Base-by-base conservation (phyloP, 2,888 invertebrate genomes). In the Volucella inanis region DNA sequence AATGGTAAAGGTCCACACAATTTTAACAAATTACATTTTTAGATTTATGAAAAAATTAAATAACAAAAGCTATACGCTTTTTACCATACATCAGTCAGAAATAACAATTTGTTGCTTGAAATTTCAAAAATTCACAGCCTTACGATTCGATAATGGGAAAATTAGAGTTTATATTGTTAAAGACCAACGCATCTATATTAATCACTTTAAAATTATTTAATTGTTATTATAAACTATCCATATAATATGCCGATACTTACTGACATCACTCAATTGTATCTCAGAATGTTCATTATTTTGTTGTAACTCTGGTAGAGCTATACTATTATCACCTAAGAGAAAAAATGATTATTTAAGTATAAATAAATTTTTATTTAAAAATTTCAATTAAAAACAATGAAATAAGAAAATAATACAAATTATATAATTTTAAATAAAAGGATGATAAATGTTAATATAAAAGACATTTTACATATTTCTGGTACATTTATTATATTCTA, bases 211-310 rank as follows among this genome's bases (percentile, higher is more conserved):
- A 31, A 31, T 0, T 52, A 50, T 14, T 0, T 9, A 18, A 12
- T 54, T 54, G 49, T 54, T 54, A 12, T 22, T 0, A 15, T 10
- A 50, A 1, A 22, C 3, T 18, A 10, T 4, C 4, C 14, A 0
- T 3, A 2, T 43, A 31, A 41, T 50, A 12, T 38, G 8, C 11
- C 9, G 43, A 52, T 78, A 83, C 83, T 84, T 84, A 84, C 83
- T 55, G 70, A 84, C 79, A 64, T 84, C 83, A 79, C 79, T 84
- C 18, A 84, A 72, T 64, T 74, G 67, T 52, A 79, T 83, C 62
- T 50, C 83, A 72, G 83, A 83, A 18, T 75, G 74, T n/a, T 59
- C 79, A 84, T 84, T 74, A 57, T 61, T 50, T 38, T 54, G 55
- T 47, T 41, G 57, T 50, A 71, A 50, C 9, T 83, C 83, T 74